These are phyloP conservation scores for Eupelmus urozonus DNA, from an alignment of 2,888 invertebrate species.

Conservation along the genomic window DNA sequence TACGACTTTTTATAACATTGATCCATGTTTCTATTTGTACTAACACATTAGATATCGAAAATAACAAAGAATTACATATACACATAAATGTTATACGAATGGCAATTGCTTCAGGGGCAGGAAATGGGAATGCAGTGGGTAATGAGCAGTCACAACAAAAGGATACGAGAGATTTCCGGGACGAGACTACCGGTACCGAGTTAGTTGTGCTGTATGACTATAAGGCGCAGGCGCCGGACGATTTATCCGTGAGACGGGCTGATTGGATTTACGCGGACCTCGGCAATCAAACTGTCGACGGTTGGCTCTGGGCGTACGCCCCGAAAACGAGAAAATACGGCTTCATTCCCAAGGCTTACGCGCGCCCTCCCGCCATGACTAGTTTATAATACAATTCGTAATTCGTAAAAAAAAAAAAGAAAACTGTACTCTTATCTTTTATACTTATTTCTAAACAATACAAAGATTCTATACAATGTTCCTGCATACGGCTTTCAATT, in stretches of 20 bases:
- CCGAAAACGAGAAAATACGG: slow-evolving; percentile 95
- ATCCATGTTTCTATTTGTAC: no score
- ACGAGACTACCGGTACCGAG: slow-evolving; percentile 85
- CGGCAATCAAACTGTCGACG: slow-evolving; percentile 94
- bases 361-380: slow-evolving; percentile 94
- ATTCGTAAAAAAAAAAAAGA: slow-evolving; percentile 41
- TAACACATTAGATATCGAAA: no score
- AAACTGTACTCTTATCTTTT: slow-evolving; percentile 65
- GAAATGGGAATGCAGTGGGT: slow-evolving; percentile 69
- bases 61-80: no score
- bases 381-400: slow-evolving; percentile 80
- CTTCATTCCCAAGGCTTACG: slow-evolving; percentile 96
- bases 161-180: slow-evolving; percentile 73
- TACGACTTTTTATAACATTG: no score
- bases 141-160: slow-evolving; percentile 69
- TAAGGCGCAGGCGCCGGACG: slow-evolving; percentile 96
- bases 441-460: slow-evolving; percentile 67
- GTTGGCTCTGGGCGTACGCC: slow-evolving; percentile 97
- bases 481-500: slow-evolving; percentile 20
- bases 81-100: no score
- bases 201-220: slow-evolving; percentile 97
- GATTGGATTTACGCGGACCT: slow-evolving; percentile 98
- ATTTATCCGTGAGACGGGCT: slow-evolving; percentile 92
- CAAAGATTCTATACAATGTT: slow-evolving; percentile 64
- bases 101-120: no score